These are phyloP conservation scores for Phoenicopterus ruber DNA, from an alignment of 2,113 vertebrate genomes.

Conservation along the genomic window DNA sequence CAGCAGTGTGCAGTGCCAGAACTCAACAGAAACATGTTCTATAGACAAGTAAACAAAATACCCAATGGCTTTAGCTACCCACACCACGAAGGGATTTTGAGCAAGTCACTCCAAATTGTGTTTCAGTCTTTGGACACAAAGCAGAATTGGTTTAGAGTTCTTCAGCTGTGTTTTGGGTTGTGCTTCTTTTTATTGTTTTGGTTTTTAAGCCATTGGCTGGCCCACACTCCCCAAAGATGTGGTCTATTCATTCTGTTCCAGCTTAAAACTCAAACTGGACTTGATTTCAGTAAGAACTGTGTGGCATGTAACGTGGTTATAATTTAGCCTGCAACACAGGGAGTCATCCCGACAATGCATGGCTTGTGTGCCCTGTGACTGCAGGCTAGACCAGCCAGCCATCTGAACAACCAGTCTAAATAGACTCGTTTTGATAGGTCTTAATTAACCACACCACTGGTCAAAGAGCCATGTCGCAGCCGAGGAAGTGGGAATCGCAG, in stretches of 20 bases:
- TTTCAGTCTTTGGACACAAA: not conserved
- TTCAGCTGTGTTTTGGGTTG: not conserved
- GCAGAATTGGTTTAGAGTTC: conserved; percentile 6
- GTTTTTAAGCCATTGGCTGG: conserved; percentile 9
- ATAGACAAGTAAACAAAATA: conserved; percentile 52
- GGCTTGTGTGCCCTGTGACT: not conserved
- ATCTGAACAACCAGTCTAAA: not conserved
- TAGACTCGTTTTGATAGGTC: not conserved
- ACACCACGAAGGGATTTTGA: not conserved
- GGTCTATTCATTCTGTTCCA: conserved; percentile 16
- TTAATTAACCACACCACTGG: rapidly evolving
- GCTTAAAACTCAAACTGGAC: not conserved
- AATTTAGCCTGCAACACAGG: not conserved
- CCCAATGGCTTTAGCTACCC: not conserved
- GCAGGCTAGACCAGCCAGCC: not conserved
- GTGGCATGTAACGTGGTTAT: not conserved
- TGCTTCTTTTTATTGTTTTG: not conserved
- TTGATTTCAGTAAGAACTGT: not conserved
- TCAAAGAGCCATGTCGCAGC: rapidly evolving
- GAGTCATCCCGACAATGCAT: not conserved
- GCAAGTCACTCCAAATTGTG: conserved; percentile 36
- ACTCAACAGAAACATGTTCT: conserved; percentile 1
- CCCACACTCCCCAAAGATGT: not conserved
- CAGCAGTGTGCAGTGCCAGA: not conserved
- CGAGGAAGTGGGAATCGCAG: not conserved